A percentile compares a stretch with the other conserved stretches of the same genome.
These are phyloP conservation scores for Galbula dea DNA, from an alignment of 2,113 vertebrate genomes.

Conservation along the genomic window DNA sequence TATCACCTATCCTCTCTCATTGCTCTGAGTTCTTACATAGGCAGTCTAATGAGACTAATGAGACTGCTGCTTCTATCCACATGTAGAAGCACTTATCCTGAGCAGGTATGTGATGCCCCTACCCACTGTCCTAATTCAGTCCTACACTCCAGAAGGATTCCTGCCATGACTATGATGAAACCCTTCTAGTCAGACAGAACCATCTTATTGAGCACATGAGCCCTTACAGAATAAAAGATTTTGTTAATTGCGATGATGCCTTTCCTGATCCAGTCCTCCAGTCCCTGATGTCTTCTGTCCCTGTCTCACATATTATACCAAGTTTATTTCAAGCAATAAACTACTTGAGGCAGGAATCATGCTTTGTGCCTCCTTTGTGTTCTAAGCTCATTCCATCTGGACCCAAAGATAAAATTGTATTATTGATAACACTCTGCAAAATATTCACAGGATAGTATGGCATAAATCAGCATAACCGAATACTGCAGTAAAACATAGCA, in stretches of 20 bases:
- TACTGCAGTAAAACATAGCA: slow-evolving; percentile 24
- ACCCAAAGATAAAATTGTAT: slow-evolving; percentile 38
- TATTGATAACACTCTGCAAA: slow-evolving; percentile 43
- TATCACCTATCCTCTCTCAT: neutral
- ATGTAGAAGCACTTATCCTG: neutral
- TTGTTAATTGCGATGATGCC: neutral
- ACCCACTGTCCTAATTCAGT: neutral
- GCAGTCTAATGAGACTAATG: neutral
- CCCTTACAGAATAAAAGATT: neutral
- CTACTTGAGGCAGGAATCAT: neutral
- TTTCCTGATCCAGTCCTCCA: neutral
- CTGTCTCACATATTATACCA: neutral
- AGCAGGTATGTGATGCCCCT: neutral
- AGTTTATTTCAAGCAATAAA: slow-evolving; percentile 17
- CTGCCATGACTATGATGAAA: neutral
- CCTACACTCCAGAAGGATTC: neutral
- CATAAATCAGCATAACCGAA: slow-evolving; percentile 45
- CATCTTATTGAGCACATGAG: neutral
- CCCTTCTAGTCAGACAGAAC: neutral
- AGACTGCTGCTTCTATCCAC: neutral
- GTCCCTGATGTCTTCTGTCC: neutral
- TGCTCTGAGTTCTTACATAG: neutral
- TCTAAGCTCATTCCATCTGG: slow-evolving; percentile 21
- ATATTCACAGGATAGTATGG: slow-evolving; percentile 10
- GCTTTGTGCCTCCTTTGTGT: neutral